Conservation (phyloP, 2,113 vertebrate genomes). For the Eretmodus cyanostictus region DNA sequence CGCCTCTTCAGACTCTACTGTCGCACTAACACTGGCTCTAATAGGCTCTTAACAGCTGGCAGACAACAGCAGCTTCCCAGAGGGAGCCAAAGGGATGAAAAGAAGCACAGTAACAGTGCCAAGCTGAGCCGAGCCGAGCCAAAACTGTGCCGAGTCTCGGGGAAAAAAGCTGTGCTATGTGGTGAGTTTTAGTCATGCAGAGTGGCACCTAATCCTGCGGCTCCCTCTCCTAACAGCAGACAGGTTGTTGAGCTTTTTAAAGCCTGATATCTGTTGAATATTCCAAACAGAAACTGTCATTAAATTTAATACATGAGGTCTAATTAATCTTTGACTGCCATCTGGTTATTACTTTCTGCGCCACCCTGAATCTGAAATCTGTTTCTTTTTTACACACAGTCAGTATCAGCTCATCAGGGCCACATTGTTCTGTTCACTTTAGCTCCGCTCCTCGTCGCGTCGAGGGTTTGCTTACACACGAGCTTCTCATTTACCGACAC, state of each 20-base stretch:
- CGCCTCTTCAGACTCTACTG: background rate
- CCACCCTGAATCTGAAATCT: background rate
- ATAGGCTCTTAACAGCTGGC: background rate
- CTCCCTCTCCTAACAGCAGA: background rate
- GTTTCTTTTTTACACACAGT: background rate
- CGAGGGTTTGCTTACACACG: background rate
- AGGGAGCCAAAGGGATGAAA: background rate
- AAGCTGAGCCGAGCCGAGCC: background rate
- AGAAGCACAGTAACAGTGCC: background rate
- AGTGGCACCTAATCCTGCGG: background rate
- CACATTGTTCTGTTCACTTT: background rate
- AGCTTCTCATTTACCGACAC: background rate
- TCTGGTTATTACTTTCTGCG: background rate
- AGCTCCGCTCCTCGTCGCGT: background rate
- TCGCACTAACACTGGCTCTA: background rate
- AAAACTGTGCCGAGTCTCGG: background rate
- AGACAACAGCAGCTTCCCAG: background rate
- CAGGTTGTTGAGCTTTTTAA: background rate
- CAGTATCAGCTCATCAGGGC: background rate
- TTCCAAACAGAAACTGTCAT: background rate
- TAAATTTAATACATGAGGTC: background rate
- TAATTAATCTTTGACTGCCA: background rate
- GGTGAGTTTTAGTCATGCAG: background rate
- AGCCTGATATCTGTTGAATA: background rate
- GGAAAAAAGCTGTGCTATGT: background rate